Evolutionary conservation across 1,140 invertebrate genomes (phyloP).

Genomic region (Macrocentrus cingulum): DNA sequence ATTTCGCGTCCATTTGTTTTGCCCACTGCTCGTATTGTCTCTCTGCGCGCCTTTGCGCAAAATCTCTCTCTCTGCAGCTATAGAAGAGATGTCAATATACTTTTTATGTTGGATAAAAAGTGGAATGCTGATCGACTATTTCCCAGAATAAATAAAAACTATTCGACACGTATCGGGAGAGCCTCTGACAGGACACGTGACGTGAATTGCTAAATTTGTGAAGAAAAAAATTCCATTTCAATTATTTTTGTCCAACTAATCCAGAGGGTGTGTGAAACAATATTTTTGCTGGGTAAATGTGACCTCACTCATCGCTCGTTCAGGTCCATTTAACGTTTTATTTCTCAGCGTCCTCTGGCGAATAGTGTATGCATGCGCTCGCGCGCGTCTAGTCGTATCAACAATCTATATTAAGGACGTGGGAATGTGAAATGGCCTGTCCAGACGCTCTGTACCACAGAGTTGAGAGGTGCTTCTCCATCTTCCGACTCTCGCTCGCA

Average conservation of each 20-base stretch:
- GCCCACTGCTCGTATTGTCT: too few species aligned
- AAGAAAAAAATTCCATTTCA: too few species aligned
- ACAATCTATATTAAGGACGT: conserved; percentile 50
- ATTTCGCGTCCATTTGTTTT: too few species aligned
- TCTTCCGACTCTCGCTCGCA: conserved; percentile 8
- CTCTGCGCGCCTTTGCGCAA: too few species aligned
- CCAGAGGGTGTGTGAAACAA: too few species aligned
- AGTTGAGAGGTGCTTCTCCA: conserved; percentile 6
- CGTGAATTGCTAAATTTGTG: too few species aligned
- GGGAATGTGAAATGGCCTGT: conserved; percentile 49
- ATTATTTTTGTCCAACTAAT: too few species aligned
- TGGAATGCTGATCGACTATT: neutral
- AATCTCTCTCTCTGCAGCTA: neutral
- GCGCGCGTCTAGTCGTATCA: conserved; percentile 32
- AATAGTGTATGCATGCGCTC: conserved; percentile 14
- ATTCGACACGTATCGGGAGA: neutral
- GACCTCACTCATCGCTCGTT: neutral
- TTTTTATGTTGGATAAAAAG: neutral
- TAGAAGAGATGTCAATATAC: neutral
- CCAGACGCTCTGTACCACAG: conserved; percentile 25
- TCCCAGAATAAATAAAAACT: neutral
- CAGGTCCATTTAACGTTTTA: conserved; percentile 13
- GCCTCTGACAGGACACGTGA: neutral
- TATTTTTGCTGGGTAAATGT: too few species aligned
- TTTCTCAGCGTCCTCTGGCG: neutral